Evolutionary conservation across 2,797 vertebrate genomes (phyloP).

Genomic region (Xiphorhynchus erythropygius): DNA sequence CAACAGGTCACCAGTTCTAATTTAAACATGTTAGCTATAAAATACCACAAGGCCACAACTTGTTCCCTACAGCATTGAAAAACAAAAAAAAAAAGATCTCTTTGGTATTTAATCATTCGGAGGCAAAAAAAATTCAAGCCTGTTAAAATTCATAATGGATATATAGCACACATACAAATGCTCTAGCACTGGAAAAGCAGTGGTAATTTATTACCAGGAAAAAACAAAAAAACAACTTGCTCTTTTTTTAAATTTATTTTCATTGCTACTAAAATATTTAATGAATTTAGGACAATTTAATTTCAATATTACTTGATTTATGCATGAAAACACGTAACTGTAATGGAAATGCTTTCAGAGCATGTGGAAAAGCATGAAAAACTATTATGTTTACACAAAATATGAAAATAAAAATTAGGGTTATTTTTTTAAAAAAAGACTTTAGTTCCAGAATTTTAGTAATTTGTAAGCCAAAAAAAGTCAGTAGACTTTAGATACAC

Average conservation of each 20-base stretch:
- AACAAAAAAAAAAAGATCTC: background rate
- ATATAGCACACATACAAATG: background rate
- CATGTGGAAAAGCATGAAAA: background rate
- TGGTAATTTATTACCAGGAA: background rate
- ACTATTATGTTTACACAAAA: background rate
- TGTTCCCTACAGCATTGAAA: background rate
- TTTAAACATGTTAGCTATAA: background rate
- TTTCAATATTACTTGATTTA: background rate
- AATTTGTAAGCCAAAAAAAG: background rate
- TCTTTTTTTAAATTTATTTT: background rate
- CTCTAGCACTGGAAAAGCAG: background rate
- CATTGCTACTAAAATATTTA: background rate
- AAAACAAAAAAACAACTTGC: background rate
- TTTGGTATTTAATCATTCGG: background rate
- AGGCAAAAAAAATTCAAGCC: rapidly evolving
- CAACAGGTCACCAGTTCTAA: background rate
- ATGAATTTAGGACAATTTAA: background rate
- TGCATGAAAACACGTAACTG: background rate
- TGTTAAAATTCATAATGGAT: background rate
- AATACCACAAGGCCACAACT: background rate
- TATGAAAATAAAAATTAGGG: background rate
- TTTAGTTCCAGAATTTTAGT: background rate
- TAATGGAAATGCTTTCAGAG: background rate
- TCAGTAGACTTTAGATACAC: background rate
- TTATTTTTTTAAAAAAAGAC: background rate